phyloP scores from a whole-genome alignment of 1,140 invertebrate species.

The Bradysia coprophila region DNA sequence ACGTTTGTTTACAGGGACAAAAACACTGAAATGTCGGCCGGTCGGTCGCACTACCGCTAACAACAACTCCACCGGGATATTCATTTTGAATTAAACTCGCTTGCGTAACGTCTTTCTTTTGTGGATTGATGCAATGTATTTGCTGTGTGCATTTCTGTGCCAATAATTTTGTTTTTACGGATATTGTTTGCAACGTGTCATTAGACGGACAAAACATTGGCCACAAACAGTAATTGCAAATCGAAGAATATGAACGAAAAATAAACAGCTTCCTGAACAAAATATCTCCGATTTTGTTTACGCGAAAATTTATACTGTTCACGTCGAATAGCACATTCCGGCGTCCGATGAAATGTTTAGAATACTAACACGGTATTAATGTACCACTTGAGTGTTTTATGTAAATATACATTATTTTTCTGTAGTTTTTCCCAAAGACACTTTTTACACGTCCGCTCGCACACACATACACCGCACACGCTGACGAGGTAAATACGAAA shows the following conservation, averaged over 20 bases:
- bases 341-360: no score
- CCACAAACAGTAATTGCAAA: background rate
- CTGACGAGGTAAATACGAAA: no score
- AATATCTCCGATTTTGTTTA: no score
- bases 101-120: slow-evolving; percentile 2
- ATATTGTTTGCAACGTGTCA: slow-evolving; percentile 10
- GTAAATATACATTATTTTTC: no score
- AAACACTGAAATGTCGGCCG: background rate
- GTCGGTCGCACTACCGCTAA: background rate
- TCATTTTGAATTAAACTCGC: background rate
- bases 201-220: slow-evolving; percentile 6
- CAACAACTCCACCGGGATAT: background rate
- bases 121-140: slow-evolving; percentile 4
- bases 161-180: slow-evolving; percentile 22
- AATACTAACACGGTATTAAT: background rate
- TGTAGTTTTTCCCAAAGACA: no score
- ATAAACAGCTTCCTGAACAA: background rate
- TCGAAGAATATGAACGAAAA: background rate
- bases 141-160: slow-evolving; percentile 16
- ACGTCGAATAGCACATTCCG: no score
- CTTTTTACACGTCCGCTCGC: no score
- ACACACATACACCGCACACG: no score
- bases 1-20: background rate
- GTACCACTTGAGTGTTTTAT: background rate
- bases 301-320: no score